These are phyloP conservation scores for Labeo calbasu DNA, from an alignment of 2,797 vertebrate genomes.

Conservation along the genomic window DNA sequence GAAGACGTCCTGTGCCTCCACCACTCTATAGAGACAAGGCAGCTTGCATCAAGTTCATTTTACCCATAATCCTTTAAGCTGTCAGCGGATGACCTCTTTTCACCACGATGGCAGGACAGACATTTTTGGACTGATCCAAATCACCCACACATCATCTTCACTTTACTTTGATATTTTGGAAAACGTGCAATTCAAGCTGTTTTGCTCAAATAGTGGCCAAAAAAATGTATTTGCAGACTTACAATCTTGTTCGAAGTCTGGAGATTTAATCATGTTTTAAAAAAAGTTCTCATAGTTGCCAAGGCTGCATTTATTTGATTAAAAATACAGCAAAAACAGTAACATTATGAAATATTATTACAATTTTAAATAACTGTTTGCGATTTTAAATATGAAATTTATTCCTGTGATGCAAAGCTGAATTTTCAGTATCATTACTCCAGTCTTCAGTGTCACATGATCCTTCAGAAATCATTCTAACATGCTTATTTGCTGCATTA, in stretches of 20 bases:
- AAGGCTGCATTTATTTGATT: neutral
- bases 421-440: neutral
- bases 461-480: neutral
- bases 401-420: neutral
- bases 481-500: neutral
- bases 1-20: slow-evolving; percentile 2
- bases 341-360: neutral
- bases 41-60: slow-evolving; percentile 18
- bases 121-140: slow-evolving; percentile 30
- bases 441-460: neutral
- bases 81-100: slow-evolving; percentile 64
- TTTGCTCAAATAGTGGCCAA: neutral
- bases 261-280: too few relatives aligned
- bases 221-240: too few relatives aligned
- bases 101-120: slow-evolving; percentile 8
- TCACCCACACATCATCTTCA: neutral
- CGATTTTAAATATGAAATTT: neutral
- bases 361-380: neutral
- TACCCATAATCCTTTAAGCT: slow-evolving; percentile 73
- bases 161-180: neutral
- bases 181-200: neutral
- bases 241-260: neutral
- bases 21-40: slow-evolving; percentile 3
- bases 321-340: neutral
- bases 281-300: neutral